A percentile compares a stretch with the other conserved stretches of the same genome.
Conservation (phyloP, 2,797 vertebrate species). For the Chanos chanos region DNA sequence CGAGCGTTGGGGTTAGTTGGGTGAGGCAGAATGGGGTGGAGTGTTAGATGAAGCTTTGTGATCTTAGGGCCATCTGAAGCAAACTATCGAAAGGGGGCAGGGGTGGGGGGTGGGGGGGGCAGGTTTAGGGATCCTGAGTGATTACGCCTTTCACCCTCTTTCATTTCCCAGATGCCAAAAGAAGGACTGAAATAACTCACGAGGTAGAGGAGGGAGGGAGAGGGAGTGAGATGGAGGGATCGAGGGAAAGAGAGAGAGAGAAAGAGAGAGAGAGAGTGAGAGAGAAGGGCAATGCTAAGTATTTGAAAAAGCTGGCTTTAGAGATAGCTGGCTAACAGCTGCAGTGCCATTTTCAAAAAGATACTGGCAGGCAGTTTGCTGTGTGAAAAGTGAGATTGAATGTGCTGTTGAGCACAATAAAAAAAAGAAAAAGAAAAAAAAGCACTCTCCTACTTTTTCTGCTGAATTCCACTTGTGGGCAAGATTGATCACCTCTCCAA, state of each 20-base stretch:
- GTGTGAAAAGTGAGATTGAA: too few species aligned
- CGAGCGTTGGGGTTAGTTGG: too few species aligned
- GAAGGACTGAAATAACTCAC: conserved; percentile 61
- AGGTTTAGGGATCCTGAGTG: conserved; percentile 6
- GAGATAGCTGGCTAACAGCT: conserved; percentile 3
- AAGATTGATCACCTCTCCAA: too few species aligned
- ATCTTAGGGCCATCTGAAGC: conserved; percentile 40
- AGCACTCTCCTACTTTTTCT: too few species aligned
- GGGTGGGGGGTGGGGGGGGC: background rate
- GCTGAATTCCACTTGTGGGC: too few species aligned
- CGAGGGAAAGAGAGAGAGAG: too few species aligned
- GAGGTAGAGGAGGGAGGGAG: conserved; percentile 30
- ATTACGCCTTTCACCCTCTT: conserved; percentile 56
- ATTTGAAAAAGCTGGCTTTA: conserved; percentile 38
- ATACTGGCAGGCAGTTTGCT: too few species aligned
- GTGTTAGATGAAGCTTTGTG: conserved; percentile 38
- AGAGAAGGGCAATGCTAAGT: conserved; percentile 52
- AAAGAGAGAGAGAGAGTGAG: too few species aligned
- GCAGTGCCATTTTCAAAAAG: background rate
- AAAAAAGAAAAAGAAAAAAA: too few species aligned
- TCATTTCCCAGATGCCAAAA: conserved; percentile 53
- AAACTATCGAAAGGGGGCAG: conserved; percentile 20
- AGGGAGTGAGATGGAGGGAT: too few species aligned
- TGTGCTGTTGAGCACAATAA: too few species aligned
- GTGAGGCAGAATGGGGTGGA: background rate